phyloP scores from a whole-genome alignment of 2,888 invertebrate species.

The Clitarchus hookeri region DNA sequence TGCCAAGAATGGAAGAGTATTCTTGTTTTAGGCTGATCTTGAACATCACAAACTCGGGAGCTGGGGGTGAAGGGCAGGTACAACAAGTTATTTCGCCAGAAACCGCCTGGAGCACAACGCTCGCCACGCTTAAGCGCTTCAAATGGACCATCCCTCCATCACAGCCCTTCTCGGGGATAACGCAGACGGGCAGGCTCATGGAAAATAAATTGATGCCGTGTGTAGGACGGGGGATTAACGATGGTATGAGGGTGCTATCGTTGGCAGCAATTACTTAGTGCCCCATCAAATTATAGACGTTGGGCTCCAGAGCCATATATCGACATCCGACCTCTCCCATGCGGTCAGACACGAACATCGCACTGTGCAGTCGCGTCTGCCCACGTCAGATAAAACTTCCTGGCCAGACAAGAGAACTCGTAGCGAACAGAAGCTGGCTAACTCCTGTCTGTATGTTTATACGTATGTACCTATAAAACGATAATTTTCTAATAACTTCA shows the following conservation, averaged over 20 bases:
- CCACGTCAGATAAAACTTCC: too few relatives aligned
- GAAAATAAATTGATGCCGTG: not conserved
- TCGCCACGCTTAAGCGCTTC: not conserved
- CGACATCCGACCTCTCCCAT: not conserved
- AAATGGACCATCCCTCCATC: not conserved
- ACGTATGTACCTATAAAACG: too few relatives aligned
- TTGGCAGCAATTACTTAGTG: conserved; percentile 3
- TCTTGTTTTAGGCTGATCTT: too few relatives aligned
- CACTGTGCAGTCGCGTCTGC: not conserved
- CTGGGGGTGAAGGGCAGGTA: too few relatives aligned
- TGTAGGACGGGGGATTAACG: not conserved
- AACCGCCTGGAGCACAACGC: not conserved
- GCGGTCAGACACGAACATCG: not conserved
- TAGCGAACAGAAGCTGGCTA: too few relatives aligned
- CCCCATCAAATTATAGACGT: not conserved
- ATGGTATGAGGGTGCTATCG: not conserved
- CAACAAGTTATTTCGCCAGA: not conserved
- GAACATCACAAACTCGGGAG: too few relatives aligned
- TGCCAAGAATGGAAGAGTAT: too few relatives aligned
- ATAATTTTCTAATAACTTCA: too few relatives aligned
- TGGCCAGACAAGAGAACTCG: too few relatives aligned
- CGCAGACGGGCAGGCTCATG: not conserved
- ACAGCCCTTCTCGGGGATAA: not conserved
- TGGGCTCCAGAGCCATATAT: not conserved
- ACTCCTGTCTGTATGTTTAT: too few relatives aligned